Evolutionary conservation across 1,140 invertebrate genomes (phyloP).

Genomic region (Sinella curviseta): DNA sequence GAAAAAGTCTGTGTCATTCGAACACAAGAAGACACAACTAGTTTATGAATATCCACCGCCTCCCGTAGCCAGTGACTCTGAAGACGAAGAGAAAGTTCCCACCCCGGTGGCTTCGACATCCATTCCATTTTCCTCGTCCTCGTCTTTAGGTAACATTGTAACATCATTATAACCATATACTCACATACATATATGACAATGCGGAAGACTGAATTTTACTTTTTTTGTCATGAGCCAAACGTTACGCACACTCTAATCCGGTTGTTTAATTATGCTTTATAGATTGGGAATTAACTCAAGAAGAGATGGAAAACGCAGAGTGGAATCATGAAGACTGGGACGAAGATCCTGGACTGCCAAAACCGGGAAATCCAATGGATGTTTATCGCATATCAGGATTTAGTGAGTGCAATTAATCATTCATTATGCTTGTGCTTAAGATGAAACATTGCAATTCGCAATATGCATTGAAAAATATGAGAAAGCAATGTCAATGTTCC

Average conservation of each 20-base stretch:
- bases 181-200: background rate
- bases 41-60: constrained; percentile 52
- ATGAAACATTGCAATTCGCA: too few relatives aligned
- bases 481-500: background rate
- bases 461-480: too few relatives aligned
- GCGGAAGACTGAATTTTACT: background rate
- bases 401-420: constrained; percentile 16
- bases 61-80: constrained; percentile 47
- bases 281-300: constrained; percentile 48
- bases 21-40: constrained; percentile 42
- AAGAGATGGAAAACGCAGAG: constrained; percentile 42
- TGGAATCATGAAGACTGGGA: constrained; percentile 46
- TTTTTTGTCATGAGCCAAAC: too few relatives aligned
- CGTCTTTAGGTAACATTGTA: constrained; percentile 9
- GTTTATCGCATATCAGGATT: constrained; percentile 45
- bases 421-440: background rate
- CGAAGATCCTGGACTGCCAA: constrained; percentile 35
- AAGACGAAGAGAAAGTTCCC: constrained; percentile 48
- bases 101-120: constrained; percentile 20
- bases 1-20: constrained; percentile 47
- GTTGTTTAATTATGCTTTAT: background rate
- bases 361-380: constrained; percentile 38
- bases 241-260: background rate
- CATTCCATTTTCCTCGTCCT: constrained; percentile 16
- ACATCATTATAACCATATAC: background rate